Conservation (phyloP, 2,797 vertebrate genomes). For the Somateria mollissima region DNA sequence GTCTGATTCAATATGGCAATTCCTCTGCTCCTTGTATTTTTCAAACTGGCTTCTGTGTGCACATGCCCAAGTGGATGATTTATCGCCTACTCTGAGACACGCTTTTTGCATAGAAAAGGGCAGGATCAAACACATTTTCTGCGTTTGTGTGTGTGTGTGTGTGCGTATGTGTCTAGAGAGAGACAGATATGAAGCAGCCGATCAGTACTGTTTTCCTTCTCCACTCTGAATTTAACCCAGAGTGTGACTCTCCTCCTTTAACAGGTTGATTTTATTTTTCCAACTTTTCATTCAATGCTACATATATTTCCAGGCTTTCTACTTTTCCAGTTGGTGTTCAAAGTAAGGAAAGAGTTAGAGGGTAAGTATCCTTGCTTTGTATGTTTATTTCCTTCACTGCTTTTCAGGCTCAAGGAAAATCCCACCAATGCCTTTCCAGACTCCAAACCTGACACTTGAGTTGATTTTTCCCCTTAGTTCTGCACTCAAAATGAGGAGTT, state of each 20-base stretch:
- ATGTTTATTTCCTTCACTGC: neutral
- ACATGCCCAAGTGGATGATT: slow-evolving; percentile 44
- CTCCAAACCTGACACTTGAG: neutral
- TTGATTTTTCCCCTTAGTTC: neutral
- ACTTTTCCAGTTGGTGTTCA: neutral
- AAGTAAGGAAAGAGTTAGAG: neutral
- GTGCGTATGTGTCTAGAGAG: neutral
- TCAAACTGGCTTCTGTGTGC: slow-evolving; percentile 47
- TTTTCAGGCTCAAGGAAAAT: slow-evolving; percentile 6
- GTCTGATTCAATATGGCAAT: slow-evolving; percentile 73
- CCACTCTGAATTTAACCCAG: neutral
- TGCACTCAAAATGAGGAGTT: slow-evolving; percentile 25
- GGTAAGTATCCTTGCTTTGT: neutral
- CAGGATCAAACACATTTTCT: neutral
- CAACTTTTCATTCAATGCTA: neutral
- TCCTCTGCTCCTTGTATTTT: slow-evolving; percentile 55
- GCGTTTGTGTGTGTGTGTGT: neutral
- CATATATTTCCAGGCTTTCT: neutral
- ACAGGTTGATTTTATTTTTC: neutral
- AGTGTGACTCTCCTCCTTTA: neutral
- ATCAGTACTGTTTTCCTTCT: neutral
- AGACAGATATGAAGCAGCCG: neutral
- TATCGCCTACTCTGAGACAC: neutral
- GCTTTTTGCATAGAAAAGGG: neutral
- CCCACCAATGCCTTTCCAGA: neutral